A percentile compares a stretch with the other conserved stretches of the same genome.
phyloP scores from a whole-genome alignment of 2,797 vertebrate species.

The Pipistrellus pipistrellus region DNA sequence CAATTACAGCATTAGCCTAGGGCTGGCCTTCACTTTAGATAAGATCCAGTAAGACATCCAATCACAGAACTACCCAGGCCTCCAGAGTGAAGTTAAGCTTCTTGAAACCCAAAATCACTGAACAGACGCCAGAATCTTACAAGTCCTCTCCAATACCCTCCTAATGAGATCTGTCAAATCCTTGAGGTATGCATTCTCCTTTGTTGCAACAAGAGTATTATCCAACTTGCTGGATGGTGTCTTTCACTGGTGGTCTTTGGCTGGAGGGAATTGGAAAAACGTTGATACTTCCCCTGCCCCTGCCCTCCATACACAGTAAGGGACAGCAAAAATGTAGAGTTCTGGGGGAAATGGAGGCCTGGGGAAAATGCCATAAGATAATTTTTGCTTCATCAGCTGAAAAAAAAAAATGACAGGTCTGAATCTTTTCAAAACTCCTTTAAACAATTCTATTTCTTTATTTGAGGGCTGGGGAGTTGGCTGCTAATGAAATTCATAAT shows the following conservation, averaged over 20 bases:
- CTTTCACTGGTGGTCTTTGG: not conserved
- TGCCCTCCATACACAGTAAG: not conserved
- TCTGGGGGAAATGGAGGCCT: too few species aligned
- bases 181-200: not conserved
- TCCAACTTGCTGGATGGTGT: not conserved
- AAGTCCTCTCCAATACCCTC: not conserved
- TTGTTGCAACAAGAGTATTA: not conserved
- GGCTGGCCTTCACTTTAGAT: not conserved
- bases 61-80: not conserved
- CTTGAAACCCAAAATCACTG: not conserved
- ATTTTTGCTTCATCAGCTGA: not conserved
- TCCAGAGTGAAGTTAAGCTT: not conserved
- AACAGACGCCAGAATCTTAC: not conserved
- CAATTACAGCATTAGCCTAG: not conserved
- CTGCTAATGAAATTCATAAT: not conserved
- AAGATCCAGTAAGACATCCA: not conserved
- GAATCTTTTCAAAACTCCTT: not conserved
- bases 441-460: not conserved
- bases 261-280: not conserved
- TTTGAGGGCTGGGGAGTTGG: not conserved
- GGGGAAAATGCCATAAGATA: not conserved
- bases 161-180: not conserved
- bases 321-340: not conserved
- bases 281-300: rapidly evolving
- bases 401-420: not conserved